Percentiles rank a stretch among this genome's conserved stretches.
Evolutionary conservation across 2,113 vertebrate species (phyloP).

Genomic region (Jacana jacana): DNA sequence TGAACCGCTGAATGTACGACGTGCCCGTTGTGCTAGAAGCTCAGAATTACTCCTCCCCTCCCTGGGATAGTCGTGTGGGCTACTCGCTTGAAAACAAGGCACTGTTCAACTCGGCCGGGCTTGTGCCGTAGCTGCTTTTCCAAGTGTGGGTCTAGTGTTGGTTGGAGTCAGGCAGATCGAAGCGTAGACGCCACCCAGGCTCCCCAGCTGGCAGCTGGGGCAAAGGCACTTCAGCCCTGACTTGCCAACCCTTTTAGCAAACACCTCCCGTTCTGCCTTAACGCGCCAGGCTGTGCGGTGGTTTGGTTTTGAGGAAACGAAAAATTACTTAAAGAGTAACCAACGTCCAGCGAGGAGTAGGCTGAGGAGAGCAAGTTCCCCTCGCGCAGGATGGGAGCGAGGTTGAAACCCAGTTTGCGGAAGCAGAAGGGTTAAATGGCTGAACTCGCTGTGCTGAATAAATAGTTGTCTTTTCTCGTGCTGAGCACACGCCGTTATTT

Average conservation of each 20-base stretch:
- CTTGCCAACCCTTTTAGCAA: neutral
- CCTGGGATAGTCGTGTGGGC: neutral
- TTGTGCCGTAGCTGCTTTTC: neutral
- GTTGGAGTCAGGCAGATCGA: neutral
- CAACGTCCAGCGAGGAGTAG: neutral
- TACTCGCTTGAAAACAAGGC: conserved; percentile 26
- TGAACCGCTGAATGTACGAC: conserved; percentile 21
- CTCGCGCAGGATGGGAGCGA: neutral
- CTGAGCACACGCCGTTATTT: conserved; percentile 52
- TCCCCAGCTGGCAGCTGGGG: neutral
- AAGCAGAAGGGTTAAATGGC: conserved; percentile 22
- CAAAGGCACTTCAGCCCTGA: neutral
- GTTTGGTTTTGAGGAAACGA: neutral
- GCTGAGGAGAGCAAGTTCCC: neutral
- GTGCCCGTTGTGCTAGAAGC: neutral
- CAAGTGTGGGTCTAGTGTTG: neutral
- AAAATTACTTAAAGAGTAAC: neutral
- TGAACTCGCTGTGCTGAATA: conserved; percentile 65
- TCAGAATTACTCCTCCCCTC: neutral
- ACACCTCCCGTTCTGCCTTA: conserved; percentile 38
- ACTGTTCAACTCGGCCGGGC: neutral
- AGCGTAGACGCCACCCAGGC: neutral
- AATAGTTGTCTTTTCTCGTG: conserved; percentile 58
- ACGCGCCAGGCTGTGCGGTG: conserved; percentile 25
- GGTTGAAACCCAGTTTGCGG: neutral